A percentile compares a stretch with the other conserved stretches of the same genome.
phyloP scores from a whole-genome alignment of 2,888 invertebrate species.

The Achlya flavicornis region DNA sequence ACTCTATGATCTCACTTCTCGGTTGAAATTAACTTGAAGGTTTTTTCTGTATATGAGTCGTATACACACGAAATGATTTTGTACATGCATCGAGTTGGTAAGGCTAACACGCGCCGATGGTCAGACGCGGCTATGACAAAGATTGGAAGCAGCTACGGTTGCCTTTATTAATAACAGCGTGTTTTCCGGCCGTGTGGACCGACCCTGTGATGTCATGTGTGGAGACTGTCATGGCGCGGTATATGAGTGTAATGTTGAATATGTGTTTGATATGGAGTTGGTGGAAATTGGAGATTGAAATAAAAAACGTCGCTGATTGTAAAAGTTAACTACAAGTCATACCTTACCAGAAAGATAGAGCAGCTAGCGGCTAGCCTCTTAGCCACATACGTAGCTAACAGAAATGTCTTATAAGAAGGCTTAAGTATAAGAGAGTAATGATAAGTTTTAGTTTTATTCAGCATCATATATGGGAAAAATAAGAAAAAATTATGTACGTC shows the following conservation, averaged over 20 bases:
- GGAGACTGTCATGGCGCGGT: not conserved
- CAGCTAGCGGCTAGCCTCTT: too few relatives aligned
- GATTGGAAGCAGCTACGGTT: slow-evolving; percentile 69
- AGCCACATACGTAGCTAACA: too few relatives aligned
- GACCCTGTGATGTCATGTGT: slow-evolving; percentile 12
- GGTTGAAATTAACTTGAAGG: slow-evolving; percentile 23
- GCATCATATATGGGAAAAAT: too few relatives aligned
- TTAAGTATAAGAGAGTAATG: too few relatives aligned
- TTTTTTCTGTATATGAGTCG: slow-evolving; percentile 20
- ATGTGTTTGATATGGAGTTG: too few relatives aligned
- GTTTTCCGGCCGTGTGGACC: slow-evolving; percentile 64
- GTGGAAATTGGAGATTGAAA: too few relatives aligned
- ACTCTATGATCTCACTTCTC: slow-evolving; percentile 16
- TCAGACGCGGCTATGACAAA: slow-evolving; percentile 73
- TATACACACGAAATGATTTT: slow-evolving; percentile 46
- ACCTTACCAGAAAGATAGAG: too few relatives aligned
- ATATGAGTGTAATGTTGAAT: not conserved
- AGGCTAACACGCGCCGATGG: slow-evolving; percentile 73
- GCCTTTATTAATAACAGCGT: slow-evolving; percentile 73
- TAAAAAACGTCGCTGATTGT: too few relatives aligned
- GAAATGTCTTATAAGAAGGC: too few relatives aligned
- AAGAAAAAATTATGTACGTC: too few relatives aligned
- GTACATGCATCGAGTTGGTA: slow-evolving; percentile 73
- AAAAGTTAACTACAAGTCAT: too few relatives aligned
- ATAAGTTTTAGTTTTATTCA: too few relatives aligned